Conservation (phyloP, 2,888 invertebrate species). For the Strigamia crassipes region DNA sequence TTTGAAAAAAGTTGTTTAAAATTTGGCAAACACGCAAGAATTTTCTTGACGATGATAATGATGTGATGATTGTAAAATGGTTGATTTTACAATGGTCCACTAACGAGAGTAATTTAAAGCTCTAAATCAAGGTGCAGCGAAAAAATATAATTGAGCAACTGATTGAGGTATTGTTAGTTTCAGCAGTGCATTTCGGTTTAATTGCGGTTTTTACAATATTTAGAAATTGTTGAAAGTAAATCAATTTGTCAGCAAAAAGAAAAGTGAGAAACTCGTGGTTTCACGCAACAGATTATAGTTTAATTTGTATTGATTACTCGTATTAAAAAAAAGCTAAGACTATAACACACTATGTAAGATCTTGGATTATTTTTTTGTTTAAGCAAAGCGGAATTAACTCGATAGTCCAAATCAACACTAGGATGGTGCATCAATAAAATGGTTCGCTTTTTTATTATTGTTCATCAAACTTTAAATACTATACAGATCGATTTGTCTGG, state of each 20-base stretch:
- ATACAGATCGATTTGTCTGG: no score
- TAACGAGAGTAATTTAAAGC: conserved; percentile 14
- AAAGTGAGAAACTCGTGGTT: not conserved
- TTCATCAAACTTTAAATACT: no score
- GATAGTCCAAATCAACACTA: no score
- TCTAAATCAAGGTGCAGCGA: conserved; percentile 5
- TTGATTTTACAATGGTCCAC: not conserved
- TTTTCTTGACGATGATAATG: not conserved
- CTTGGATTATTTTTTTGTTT: no score
- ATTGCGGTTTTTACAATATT: not conserved
- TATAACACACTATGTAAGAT: no score
- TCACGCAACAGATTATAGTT: not conserved
- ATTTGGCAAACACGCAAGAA: not conserved
- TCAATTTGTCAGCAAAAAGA: not conserved
- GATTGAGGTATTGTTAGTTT: conserved; percentile 1
- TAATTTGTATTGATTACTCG: no score
- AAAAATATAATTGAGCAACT: not conserved
- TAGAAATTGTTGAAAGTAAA: not conserved
- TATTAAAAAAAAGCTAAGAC: no score
- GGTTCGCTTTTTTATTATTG: no score
- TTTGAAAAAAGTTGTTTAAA: not conserved
- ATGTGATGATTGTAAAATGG: not conserved
- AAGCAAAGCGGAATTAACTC: no score
- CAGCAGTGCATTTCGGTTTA: not conserved
- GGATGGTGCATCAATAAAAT: no score